Evolutionary conservation across 2,888 invertebrate genomes (phyloP).

Genomic region (Agelastica alni): DNA sequence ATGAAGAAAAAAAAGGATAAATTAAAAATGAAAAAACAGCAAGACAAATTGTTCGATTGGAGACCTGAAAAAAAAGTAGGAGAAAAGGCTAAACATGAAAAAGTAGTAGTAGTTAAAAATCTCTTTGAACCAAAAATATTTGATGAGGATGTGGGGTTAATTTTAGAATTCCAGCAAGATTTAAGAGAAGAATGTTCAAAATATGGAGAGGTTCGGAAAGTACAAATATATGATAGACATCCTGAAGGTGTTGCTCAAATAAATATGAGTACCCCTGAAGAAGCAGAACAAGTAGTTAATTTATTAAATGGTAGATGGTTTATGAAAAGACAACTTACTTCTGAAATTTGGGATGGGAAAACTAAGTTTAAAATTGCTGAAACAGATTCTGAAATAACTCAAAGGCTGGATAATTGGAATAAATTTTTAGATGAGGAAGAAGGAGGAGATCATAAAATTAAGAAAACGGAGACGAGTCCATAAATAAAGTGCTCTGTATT

Average conservation of each 20-base stretch:
- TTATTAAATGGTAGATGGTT: constrained; percentile 90
- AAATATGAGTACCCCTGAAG: constrained; percentile 85
- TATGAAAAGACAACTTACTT: constrained; percentile 81
- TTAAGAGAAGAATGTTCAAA: constrained; percentile 86
- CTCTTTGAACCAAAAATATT: constrained; percentile 89
- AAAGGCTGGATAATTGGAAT: constrained; percentile 86
- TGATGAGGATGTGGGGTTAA: constrained; percentile 84
- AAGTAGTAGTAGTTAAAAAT: constrained; percentile 90
- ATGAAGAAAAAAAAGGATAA: constrained; percentile 87
- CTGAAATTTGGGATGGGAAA: constrained; percentile 93
- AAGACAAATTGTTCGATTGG: constrained; percentile 96
- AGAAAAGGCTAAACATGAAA: constrained; percentile 85
- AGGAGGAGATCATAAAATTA: constrained; percentile 2
- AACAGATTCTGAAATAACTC: constrained; percentile 83
- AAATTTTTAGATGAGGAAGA: constrained; percentile 72
- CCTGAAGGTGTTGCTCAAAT: constrained; percentile 94
- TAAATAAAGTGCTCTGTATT: too few relatives aligned
- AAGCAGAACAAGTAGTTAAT: constrained; percentile 87
- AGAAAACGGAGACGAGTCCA: too few relatives aligned
- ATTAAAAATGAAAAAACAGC: constrained; percentile 88
- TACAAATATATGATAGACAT: constrained; percentile 89
- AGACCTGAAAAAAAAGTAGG: constrained; percentile 88
- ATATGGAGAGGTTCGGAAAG: constrained; percentile 90
- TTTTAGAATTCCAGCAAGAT: constrained; percentile 90
- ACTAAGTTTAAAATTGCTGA: constrained; percentile 85